Evolutionary conservation across 2,113 vertebrate genomes (phyloP), one percentile per base, ranked within the genome.

Genomic region (Scomber japonicus): DNA sequence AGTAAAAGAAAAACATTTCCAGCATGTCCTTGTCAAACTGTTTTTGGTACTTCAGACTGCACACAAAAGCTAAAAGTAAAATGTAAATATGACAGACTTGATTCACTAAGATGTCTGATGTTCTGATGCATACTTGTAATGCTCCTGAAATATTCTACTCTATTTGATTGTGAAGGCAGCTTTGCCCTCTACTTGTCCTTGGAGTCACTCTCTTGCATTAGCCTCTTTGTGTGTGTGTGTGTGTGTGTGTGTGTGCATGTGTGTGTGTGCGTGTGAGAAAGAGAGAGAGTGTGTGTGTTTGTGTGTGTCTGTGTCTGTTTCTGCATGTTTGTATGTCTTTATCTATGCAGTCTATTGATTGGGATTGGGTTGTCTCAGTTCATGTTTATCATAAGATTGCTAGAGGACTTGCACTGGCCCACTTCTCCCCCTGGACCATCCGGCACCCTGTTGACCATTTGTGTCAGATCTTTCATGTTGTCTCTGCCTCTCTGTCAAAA

Each of bases 401-500:
- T 17, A 3, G 59, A 63, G 57, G 62, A 80, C 66, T 85, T 40
- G 54, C 27, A 73, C 3, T 79, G 59, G 59, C 56, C 50, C 35
- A 75, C 69, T 75, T 83, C 53, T 72, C 17, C 66, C 24, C 63
- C 62, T 49, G 66, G 64, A 53, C 74, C 21, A 72, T 61, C 3
- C 50, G n/a, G 35, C 51, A 81, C 11, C 56, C 51, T 61, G 61
- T 59, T 57, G 54, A 65, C 61, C 61, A 81, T 77, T 83, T 59
- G 73, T 35, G 40, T 78, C 56, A 80, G 48, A 78, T 71, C 48
- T 68, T 72, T 77, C 55, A 57, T 72, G 31, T 57, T 17, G 46
- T 57, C 53, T 77, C 30, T 74, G 62, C 35, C 57, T 57, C 30
- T 61, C 13, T 75, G 50, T 57, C 51, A 71, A 76, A 72, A 40